Evolutionary conservation across 2,888 invertebrate genomes (phyloP).

Genomic region (Chrysolina americana): DNA sequence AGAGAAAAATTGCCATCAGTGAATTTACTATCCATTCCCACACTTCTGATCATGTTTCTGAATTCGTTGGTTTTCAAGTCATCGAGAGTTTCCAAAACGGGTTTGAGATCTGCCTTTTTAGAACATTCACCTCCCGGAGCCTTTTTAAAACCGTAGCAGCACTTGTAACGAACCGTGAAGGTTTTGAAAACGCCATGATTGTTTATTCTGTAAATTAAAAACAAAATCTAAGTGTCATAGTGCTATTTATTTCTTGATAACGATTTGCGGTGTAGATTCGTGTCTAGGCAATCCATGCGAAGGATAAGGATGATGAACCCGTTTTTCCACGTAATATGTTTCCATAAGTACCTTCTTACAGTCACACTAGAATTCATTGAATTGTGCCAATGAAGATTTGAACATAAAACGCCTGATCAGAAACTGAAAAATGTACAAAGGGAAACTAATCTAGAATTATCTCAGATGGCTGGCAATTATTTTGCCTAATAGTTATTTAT

Average conservation of each 20-base stretch:
- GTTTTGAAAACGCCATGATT: conserved; percentile 76
- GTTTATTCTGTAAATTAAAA: conserved; percentile 69
- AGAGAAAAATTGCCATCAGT: conserved; percentile 74
- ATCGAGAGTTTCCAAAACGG: conserved; percentile 72
- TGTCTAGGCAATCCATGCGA: neutral
- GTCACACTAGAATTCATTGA: too few relatives aligned
- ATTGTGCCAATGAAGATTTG: too few relatives aligned
- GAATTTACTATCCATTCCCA: conserved; percentile 71
- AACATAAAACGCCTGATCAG: too few relatives aligned
- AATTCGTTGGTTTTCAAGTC: conserved; percentile 76
- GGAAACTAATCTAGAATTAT: too few relatives aligned
- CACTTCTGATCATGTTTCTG: conserved; percentile 71
- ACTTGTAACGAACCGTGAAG: conserved; percentile 76
- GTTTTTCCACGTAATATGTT: too few relatives aligned
- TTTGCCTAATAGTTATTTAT: too few relatives aligned
- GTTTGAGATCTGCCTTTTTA: conserved; percentile 73
- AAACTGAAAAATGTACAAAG: too few relatives aligned
- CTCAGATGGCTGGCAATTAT: too few relatives aligned
- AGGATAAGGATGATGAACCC: too few relatives aligned
- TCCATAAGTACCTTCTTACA: too few relatives aligned
- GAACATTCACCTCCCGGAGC: conserved; percentile 62
- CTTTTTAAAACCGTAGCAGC: conserved; percentile 78
- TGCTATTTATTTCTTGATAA: neutral
- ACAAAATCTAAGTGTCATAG: neutral
- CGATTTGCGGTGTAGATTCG: neutral